Evolutionary conservation across 2,888 invertebrate genomes (phyloP).

Genomic region (Scaptodrosophila latifasciaeformis): DNA sequence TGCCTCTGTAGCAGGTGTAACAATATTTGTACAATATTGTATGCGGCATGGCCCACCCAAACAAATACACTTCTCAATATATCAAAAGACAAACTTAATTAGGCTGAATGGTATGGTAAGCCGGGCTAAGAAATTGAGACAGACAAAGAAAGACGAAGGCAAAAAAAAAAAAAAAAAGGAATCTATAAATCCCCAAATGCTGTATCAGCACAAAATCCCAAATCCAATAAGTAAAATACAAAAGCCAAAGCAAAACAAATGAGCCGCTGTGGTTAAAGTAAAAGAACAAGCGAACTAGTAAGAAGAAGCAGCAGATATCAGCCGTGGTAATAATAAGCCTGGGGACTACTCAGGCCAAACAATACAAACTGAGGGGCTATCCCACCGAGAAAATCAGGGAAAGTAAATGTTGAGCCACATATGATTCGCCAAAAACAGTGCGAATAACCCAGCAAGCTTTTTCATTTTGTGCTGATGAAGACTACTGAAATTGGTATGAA

Average conservation of each 20-base stretch:
- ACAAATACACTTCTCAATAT: conserved; percentile 3
- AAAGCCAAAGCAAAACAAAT: conserved; percentile 30
- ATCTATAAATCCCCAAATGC: conserved; percentile 52
- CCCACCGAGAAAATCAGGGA: conserved; percentile 26
- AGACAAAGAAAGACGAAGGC: neutral
- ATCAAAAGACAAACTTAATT: conserved; percentile 54
- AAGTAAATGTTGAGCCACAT: conserved; percentile 22
- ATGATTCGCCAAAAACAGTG: neutral
- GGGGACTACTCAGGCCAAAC: conserved; percentile 32
- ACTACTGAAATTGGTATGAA: no score
- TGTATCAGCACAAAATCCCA: conserved; percentile 63
- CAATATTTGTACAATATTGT: conserved; percentile 24
- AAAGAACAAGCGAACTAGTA: no score
- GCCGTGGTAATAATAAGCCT: conserved; percentile 50
- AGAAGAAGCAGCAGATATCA: conserved; percentile 30
- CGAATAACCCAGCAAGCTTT: no score
- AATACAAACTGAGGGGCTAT: neutral
- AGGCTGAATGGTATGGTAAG: conserved; percentile 15
- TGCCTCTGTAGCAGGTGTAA: neutral
- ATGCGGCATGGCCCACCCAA: neutral
- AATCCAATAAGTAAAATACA: conserved; percentile 63
- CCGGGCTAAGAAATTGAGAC: neutral
- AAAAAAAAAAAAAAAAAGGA: conserved; percentile 13
- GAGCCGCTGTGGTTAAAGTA: conserved; percentile 17
- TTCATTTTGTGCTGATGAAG: no score